phyloP scores from a whole-genome alignment of 2,888 invertebrate genomes.

The Trissoscelio sp. region DNA sequence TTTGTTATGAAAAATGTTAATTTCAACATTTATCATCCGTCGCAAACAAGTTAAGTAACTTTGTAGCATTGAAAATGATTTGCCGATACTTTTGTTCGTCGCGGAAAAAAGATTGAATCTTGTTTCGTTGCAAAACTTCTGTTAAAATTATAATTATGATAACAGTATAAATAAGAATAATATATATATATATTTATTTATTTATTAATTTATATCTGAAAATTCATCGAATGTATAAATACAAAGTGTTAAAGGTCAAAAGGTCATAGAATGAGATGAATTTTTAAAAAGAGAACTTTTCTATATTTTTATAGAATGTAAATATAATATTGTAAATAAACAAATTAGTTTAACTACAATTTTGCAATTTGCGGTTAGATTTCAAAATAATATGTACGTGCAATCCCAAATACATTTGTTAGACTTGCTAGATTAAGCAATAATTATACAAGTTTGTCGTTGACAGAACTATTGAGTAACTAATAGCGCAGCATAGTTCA shows the following conservation, averaged over 20 bases:
- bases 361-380: slow-evolving; percentile 1
- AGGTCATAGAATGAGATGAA: too few species aligned
- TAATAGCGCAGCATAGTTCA: slow-evolving; percentile 55
- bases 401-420: slow-evolving; percentile 16
- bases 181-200: neutral
- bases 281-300: too few species aligned
- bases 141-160: neutral
- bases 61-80: slow-evolving; percentile 1
- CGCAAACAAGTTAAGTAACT: slow-evolving; percentile 9
- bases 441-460: slow-evolving; percentile 58
- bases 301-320: too few species aligned
- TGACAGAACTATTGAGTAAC: slow-evolving; percentile 56
- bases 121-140: slow-evolving; percentile 11
- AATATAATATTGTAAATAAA: too few species aligned
- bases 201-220: too few species aligned
- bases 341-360: too few species aligned
- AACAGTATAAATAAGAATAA: too few species aligned
- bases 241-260: too few species aligned
- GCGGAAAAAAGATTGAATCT: neutral
- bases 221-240: too few species aligned
- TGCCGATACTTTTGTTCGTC: neutral
- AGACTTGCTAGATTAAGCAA: slow-evolving; percentile 31
- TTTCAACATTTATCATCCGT: neutral
- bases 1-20: slow-evolving; percentile 3
- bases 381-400: neutral